Conservation (phyloP, 2,888 invertebrate genomes). For the Drosophila atroscutellata region DNA sequence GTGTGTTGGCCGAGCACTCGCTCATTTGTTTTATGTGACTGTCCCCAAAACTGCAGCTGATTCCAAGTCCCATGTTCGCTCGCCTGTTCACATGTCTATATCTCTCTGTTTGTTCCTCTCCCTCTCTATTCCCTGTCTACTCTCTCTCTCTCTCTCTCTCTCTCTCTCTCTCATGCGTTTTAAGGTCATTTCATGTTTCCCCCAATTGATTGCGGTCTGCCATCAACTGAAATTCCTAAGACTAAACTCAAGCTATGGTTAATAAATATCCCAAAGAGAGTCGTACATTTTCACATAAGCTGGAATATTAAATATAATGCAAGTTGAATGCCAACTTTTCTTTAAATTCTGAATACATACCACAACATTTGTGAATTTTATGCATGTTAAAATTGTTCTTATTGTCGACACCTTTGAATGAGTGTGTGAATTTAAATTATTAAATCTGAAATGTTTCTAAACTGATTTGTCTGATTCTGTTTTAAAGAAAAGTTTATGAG, state of each 20-base stretch:
- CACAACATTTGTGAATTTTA: not conserved
- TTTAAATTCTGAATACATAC: not conserved
- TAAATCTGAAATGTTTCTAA: not conserved
- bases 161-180: constrained; percentile 19
- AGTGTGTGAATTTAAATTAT: not conserved
- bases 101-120: not conserved
- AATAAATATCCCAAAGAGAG: not conserved
- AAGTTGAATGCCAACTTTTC: not conserved
- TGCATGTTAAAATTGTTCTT: not conserved
- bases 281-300: not conserved
- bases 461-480: not conserved
- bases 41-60: constrained; percentile 39
- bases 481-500: too few relatives aligned
- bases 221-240: constrained; percentile 1
- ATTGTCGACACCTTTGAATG: not conserved
- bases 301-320: not conserved
- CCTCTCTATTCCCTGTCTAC: not conserved
- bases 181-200: constrained; percentile 22
- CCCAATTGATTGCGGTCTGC: constrained; percentile 8
- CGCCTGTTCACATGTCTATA: constrained; percentile 2
- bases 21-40: constrained; percentile 48
- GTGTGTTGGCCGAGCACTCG: constrained; percentile 12
- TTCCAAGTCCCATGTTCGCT: constrained; percentile 16
- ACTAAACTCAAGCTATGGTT: not conserved
- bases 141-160: not conserved